Evolutionary conservation across 2,797 vertebrate species (phyloP).

Genomic region (Pseudocheirus occidentalis): DNA sequence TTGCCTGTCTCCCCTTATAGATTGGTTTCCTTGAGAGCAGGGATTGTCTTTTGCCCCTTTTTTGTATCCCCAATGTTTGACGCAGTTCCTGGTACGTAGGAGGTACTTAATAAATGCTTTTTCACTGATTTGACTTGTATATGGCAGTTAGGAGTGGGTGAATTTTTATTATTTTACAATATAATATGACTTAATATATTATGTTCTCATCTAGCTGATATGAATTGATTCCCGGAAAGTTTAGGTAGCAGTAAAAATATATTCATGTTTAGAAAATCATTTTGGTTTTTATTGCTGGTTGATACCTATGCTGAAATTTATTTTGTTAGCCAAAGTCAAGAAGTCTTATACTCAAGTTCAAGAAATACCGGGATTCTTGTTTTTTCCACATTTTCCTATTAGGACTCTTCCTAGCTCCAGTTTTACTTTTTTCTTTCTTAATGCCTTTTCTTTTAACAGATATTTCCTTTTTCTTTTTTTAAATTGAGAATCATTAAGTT

Average conservation of each 20-base stretch:
- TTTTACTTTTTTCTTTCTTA: neutral
- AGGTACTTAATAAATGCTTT: neutral
- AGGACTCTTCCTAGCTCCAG: neutral
- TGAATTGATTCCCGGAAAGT: neutral
- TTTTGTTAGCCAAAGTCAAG: neutral
- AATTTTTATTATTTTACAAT: neutral
- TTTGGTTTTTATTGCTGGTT: neutral
- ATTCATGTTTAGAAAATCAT: neutral
- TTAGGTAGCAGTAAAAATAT: neutral
- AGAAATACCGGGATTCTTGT: neutral
- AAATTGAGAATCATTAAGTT: neutral
- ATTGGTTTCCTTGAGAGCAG: neutral
- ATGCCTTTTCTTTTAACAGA: neutral
- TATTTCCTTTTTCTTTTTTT: neutral
- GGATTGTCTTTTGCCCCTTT: neutral
- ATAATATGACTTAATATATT: neutral
- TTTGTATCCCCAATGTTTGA: neutral
- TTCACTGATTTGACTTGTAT: neutral
- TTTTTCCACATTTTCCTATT: neutral
- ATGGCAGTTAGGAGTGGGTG: neutral
- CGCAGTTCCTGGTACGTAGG: neutral
- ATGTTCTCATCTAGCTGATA: neutral
- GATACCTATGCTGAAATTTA: neutral
- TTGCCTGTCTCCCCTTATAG: neutral
- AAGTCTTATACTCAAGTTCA: neutral